Percentiles rank a stretch among this genome's conserved stretches.
These are phyloP conservation scores for Eidolon dupreanum DNA, from an alignment of 2,797 vertebrate species.

Conservation along the genomic window DNA sequence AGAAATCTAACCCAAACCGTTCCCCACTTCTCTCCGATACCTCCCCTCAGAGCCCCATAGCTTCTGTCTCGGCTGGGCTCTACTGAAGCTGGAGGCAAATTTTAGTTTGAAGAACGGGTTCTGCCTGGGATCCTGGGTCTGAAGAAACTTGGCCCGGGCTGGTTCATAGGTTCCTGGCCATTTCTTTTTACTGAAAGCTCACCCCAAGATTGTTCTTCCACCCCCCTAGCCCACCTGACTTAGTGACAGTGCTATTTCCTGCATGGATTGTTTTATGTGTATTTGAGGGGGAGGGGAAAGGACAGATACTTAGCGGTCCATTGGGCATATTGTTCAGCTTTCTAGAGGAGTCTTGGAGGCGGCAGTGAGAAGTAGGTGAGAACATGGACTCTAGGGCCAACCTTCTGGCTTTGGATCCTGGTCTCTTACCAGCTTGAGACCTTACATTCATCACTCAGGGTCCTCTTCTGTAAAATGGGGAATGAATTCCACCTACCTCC, in stretches of 20 bases:
- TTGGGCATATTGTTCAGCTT: rapidly evolving
- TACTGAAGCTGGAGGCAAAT: not conserved
- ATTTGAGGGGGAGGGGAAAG: not conserved
- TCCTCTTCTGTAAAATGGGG: not conserved
- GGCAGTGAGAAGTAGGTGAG: not conserved
- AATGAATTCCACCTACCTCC: not conserved
- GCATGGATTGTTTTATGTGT: not conserved
- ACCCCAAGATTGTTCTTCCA: not conserved
- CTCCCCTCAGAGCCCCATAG: not conserved
- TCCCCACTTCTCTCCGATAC: not conserved
- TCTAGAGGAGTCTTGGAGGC: not conserved
- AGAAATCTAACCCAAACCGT: not conserved
- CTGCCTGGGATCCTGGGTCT: not conserved
- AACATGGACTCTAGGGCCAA: not conserved
- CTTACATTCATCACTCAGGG: not conserved
- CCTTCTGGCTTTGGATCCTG: not conserved
- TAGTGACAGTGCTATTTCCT: not conserved
- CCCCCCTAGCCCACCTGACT: not conserved
- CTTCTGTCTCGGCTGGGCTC: not conserved
- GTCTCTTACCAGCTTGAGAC: not conserved
- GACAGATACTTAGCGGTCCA: not conserved
- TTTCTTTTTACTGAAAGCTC: not conserved
- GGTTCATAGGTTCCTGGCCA: not conserved
- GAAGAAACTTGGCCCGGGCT: not conserved
- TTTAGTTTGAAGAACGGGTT: not conserved